Percentiles rank a stretch among this genome's conserved stretches.
Evolutionary conservation across 2,113 vertebrate genomes (phyloP).

Genomic region (Narcine bancroftii): DNA sequence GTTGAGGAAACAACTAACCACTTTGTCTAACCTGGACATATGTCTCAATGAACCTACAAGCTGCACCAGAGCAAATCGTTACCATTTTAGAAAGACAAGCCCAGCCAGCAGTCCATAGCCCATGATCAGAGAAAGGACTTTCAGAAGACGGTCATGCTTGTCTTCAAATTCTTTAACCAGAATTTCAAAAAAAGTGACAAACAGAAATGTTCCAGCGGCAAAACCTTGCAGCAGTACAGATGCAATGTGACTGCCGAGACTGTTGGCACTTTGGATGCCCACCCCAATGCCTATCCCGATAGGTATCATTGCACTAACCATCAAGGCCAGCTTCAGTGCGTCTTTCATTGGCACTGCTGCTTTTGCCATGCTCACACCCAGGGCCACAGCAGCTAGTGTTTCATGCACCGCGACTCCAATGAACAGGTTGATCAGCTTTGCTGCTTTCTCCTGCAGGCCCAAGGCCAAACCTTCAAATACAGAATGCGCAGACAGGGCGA

Average conservation of each 20-base stretch:
- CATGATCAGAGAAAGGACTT: slow-evolving; percentile 79
- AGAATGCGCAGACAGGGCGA: slow-evolving; percentile 77
- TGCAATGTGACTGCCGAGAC: slow-evolving; percentile 52
- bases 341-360: slow-evolving; percentile 58
- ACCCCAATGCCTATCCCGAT: slow-evolving; percentile 69
- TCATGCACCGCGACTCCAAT: slow-evolving; percentile 80
- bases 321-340: slow-evolving; percentile 64
- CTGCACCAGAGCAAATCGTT: slow-evolving; percentile 38
- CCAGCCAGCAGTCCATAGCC: slow-evolving; percentile 69
- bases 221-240: slow-evolving; percentile 79
- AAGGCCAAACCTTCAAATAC: slow-evolving; percentile 82
- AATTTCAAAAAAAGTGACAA: slow-evolving; percentile 86
- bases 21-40: background rate
- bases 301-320: slow-evolving; percentile 77
- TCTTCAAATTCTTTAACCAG: slow-evolving; percentile 80
- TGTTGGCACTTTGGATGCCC: slow-evolving; percentile 68
- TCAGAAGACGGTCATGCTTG: slow-evolving; percentile 72
- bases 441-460: slow-evolving; percentile 74
- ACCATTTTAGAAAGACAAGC: slow-evolving; percentile 79
- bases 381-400: slow-evolving; percentile 70
- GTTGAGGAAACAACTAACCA: background rate
- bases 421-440: slow-evolving; percentile 65
- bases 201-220: slow-evolving; percentile 79
- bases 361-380: slow-evolving; percentile 79
- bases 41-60: background rate